A percentile compares a stretch with the other conserved stretches of the same genome.
These are phyloP conservation scores for Prionailurus bengalensis DNA, from an alignment of 2,113 vertebrate genomes.

Conservation along the genomic window DNA sequence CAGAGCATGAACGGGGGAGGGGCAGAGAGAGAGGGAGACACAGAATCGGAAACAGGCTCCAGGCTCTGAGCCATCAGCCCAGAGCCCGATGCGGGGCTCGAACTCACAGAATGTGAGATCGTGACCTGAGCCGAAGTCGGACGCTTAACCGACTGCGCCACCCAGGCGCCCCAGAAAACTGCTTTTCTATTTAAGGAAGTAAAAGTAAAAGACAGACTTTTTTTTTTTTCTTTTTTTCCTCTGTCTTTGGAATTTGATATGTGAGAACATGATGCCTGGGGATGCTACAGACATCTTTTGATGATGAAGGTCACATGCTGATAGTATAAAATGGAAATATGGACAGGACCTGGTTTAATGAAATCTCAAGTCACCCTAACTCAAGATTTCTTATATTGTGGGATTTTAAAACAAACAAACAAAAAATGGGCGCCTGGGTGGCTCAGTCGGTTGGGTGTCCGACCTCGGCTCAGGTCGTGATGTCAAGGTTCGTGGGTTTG, in stretches of 20 bases:
- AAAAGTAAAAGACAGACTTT: neutral
- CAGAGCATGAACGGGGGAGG: too few relatives aligned
- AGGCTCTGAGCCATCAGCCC: too few relatives aligned
- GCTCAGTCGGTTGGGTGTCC: too few relatives aligned
- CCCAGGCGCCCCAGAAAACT: neutral
- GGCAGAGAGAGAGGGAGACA: too few relatives aligned
- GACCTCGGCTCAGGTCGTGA: too few relatives aligned
- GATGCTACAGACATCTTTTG: neutral
- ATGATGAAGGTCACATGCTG: neutral
- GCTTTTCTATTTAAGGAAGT: conserved; percentile 15
- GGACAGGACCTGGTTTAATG: neutral
- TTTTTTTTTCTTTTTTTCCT: neutral
- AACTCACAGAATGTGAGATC: too few relatives aligned
- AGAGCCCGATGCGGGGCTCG: too few relatives aligned
- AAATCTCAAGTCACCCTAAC: neutral
- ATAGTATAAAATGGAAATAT: neutral
- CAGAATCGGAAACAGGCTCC: too few relatives aligned
- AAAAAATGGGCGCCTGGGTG: too few relatives aligned
- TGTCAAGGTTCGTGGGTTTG: too few relatives aligned
- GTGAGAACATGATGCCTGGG: neutral
- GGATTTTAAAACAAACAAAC: neutral
- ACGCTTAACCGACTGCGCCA: too few relatives aligned
- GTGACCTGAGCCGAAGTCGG: too few relatives aligned
- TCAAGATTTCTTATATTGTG: neutral
- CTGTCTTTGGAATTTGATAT: neutral